These are phyloP conservation scores for Ephydatia muelleri DNA, from an alignment of 37 sponge, comb jelly and placozoan species.

Conservation along the genomic window DNA sequence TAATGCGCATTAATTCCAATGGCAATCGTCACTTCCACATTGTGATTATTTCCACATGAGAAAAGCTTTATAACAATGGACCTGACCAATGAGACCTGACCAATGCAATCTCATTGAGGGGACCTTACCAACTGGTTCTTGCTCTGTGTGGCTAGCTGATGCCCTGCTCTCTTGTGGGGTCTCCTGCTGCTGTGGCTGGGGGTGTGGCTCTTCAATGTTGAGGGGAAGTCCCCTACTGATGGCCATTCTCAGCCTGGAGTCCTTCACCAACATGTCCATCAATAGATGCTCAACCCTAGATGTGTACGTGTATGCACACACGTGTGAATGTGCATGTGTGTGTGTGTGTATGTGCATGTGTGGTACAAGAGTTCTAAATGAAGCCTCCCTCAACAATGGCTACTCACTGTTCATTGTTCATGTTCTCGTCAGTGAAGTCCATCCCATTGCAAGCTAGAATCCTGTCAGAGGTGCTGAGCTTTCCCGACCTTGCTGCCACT, in stretches of 20 bases:
- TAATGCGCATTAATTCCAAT: too few species aligned
- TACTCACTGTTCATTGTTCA: background rate
- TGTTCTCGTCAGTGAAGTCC: background rate
- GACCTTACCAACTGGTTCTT: background rate
- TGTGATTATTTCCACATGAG: too few species aligned
- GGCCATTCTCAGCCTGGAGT: conserved; percentile 66
- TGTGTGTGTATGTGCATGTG: background rate
- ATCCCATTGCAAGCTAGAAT: conserved; percentile 75
- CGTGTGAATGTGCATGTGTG: background rate
- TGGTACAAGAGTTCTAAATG: background rate
- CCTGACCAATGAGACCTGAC: background rate
- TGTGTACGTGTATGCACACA: too few species aligned
- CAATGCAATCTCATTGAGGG: background rate
- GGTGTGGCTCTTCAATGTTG: background rate
- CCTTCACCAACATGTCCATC: conserved; percentile 44
- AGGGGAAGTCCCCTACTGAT: conserved; percentile 39
- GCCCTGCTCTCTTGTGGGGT: background rate
- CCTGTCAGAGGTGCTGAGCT: conserved; percentile 48
- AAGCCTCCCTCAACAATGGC: too few species aligned
- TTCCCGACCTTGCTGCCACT: conserved; percentile 54
- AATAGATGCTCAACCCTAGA: conserved; percentile 36
- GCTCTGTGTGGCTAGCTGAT: background rate
- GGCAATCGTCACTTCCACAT: too few species aligned
- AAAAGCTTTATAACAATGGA: background rate
- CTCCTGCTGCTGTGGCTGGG: background rate